phyloP scores from a whole-genome alignment of 2,888 invertebrate species.

The Geophilus truncorum region DNA sequence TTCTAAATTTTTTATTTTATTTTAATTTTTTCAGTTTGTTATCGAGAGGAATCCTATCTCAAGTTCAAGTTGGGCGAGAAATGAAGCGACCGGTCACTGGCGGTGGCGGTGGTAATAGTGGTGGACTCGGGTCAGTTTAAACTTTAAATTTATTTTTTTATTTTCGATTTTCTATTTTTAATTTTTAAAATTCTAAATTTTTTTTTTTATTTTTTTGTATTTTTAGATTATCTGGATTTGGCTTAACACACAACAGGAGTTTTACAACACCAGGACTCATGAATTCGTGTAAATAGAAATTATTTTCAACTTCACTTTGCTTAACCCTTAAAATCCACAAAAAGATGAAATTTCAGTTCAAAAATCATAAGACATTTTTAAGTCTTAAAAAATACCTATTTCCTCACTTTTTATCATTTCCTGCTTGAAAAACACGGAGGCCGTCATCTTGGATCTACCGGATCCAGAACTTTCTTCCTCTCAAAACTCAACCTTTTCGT shows the following conservation, averaged over 20 bases:
- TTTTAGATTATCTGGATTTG: constrained; percentile 35
- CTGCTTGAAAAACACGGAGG: too few relatives aligned
- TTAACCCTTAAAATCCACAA: too few relatives aligned
- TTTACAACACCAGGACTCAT: constrained; percentile 35
- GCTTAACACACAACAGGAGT: constrained; percentile 33
- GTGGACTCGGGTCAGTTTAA: constrained; percentile 32
- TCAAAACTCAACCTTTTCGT: too few relatives aligned
- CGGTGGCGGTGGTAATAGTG: too few relatives aligned
- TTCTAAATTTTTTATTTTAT: not conserved
- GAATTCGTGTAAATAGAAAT: constrained; percentile 28
- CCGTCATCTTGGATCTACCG: too few relatives aligned
- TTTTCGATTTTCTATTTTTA: not conserved
- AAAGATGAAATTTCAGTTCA: too few relatives aligned
- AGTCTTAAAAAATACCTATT: too few relatives aligned
- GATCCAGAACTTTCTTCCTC: too few relatives aligned
- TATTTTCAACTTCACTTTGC: not conserved
- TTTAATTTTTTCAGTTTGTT: constrained; percentile 34
- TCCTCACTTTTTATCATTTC: too few relatives aligned
- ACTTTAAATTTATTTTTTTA: constrained; percentile 2
- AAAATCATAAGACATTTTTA: too few relatives aligned
- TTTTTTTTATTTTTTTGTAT: not conserved
- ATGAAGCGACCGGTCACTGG: constrained; percentile 35
- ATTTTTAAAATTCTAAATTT: not conserved
- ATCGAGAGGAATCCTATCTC: constrained; percentile 34
- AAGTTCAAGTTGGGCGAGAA: constrained; percentile 34